Evolutionary conservation across 2,797 vertebrate species (phyloP), one percentile per base, ranked within the genome.

Genomic region (Sciurus vulgaris): DNA sequence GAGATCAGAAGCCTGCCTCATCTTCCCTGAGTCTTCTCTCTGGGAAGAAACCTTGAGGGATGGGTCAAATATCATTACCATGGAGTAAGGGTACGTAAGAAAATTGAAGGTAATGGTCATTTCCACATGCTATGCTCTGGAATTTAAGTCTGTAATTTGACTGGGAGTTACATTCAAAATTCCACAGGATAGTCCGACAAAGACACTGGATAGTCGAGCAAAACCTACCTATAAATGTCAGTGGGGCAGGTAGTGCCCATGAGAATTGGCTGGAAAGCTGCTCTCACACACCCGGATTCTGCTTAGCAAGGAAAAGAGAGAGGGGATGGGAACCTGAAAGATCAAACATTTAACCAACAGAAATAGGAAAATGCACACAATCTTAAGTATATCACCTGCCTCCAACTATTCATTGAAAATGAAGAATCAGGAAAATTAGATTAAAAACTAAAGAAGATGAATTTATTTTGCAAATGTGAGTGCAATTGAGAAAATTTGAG

Each of bases 91-190:
- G 12, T 10, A 7, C 65, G 51, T 3, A 20, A n/a, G 54, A 26
- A 20, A 82, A 24, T 7, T 1, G 5, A 41, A 28, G 35, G 13
- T 4, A 11, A 0, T 0, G 15, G 28, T n/a, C 65, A 14, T 33
- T 56, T 33, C 72, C 61, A 30, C 2, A 63, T 9, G 38, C 5
- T 10, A 1, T 12, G 17, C 38, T 54, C 35, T 35, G 38, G 38
- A 38, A 38, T 47, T 15, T 6, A 30, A 22, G 12, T 41, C 38
- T 77, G 20, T 30, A 17, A 5, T 22, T 86, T 38, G 82, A 15
- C 13, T 26, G 24, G 1, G 49, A 72, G 61, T 49, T 54, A 14
- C 61, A 30, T 1, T 61, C 13, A 20, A 7, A 67, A 5, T 2
- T 28, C 20, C 2, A 6, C 0, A 6, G 67, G 47, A 13, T n/a